A percentile compares a stretch with the other conserved stretches of the same genome.
Conservation (phyloP, 2,113 vertebrate genomes). For the Megaceryle torquata region DNA sequence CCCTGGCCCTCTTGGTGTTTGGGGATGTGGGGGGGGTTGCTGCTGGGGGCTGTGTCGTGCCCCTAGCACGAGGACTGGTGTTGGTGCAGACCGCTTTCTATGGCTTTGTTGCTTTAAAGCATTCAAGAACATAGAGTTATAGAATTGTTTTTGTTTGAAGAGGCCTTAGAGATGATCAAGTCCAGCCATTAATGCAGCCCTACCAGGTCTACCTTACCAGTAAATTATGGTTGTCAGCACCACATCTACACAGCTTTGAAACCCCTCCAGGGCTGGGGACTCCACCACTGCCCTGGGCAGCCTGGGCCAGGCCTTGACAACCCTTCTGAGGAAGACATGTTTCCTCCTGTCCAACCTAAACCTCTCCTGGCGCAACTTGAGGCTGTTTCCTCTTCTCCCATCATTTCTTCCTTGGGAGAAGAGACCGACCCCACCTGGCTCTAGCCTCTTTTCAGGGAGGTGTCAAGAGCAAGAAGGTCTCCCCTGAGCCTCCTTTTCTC, state of each 20-base stretch:
- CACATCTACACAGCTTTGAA: background rate
- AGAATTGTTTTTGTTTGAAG: background rate
- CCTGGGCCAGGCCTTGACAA: background rate
- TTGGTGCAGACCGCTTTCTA: rapidly evolving
- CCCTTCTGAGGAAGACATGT: background rate
- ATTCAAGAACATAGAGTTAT: background rate
- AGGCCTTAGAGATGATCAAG: background rate
- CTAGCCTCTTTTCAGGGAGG: background rate
- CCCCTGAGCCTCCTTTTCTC: background rate
- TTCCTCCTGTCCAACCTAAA: background rate
- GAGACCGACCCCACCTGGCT: background rate
- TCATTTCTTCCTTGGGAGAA: background rate
- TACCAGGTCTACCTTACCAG: background rate
- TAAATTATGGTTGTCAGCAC: background rate
- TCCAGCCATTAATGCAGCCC: background rate
- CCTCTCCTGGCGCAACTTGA: background rate
- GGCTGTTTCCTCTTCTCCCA: background rate
- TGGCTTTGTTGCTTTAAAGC: rapidly evolving
- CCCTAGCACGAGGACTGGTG: rapidly evolving
- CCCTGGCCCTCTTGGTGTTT: rapidly evolving
- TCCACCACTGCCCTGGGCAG: background rate
- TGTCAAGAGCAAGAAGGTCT: background rate
- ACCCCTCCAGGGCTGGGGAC: background rate
- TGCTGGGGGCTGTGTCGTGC: background rate
- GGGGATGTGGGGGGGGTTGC: rapidly evolving